Evolutionary conservation across 2,797 vertebrate genomes (phyloP).

Genomic region (Psittacula derbiana): DNA sequence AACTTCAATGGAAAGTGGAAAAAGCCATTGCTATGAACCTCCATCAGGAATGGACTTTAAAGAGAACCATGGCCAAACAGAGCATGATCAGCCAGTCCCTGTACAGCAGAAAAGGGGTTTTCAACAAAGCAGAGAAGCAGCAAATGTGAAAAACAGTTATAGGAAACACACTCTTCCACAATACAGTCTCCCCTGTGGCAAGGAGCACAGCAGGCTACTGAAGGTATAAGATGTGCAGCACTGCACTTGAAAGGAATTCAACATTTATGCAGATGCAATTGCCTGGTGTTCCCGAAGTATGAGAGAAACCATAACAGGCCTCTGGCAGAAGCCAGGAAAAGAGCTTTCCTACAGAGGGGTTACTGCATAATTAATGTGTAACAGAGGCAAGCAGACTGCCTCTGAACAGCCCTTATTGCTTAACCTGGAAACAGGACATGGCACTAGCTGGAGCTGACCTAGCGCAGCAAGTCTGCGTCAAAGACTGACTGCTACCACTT

Average conservation of each 20-base stretch:
- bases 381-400: neutral
- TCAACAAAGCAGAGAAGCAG: neutral
- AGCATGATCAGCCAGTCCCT: neutral
- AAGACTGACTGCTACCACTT: neutral
- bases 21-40: neutral
- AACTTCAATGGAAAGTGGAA: neutral
- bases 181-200: neutral
- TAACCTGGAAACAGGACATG: neutral
- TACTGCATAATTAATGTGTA: neutral
- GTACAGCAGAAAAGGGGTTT: neutral
- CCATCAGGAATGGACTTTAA: neutral
- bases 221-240: neutral
- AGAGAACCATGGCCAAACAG: neutral
- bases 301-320: neutral
- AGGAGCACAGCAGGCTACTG: neutral
- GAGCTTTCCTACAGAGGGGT: neutral
- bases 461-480: neutral
- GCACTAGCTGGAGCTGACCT: neutral
- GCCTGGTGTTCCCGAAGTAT: neutral
- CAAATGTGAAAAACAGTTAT: neutral
- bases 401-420: neutral
- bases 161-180: neutral
- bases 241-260: neutral
- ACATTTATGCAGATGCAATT: neutral
- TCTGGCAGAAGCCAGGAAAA: neutral